phyloP scores from a whole-genome alignment of 2,113 vertebrate species.

The Erpornis zantholeuca region DNA sequence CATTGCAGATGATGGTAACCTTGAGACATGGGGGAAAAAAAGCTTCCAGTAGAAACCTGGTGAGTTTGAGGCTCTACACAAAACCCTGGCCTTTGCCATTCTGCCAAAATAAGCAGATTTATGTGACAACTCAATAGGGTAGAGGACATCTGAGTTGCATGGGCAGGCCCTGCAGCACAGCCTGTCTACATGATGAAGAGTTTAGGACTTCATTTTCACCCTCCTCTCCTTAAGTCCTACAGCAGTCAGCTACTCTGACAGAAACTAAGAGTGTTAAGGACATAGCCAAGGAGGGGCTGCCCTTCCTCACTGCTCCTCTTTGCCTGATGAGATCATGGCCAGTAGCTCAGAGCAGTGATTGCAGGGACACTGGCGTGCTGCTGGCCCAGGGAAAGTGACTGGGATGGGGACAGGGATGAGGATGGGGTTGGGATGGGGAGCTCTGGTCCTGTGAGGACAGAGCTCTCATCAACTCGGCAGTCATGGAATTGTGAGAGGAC shows the following conservation, averaged over 20 bases:
- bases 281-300: neutral
- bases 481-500: neutral
- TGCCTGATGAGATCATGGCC: neutral
- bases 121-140: neutral
- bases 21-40: neutral
- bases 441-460: neutral
- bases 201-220: neutral
- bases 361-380: neutral
- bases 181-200: accelerated
- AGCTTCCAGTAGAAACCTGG: neutral
- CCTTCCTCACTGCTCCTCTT: neutral
- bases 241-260: neutral
- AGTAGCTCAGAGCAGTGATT: neutral
- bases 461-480: neutral
- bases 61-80: neutral
- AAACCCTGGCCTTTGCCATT: neutral
- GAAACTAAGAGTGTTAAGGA: neutral
- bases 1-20: neutral
- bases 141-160: neutral
- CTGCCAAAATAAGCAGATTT: neutral
- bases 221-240: neutral
- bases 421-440: neutral
- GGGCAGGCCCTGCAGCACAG: neutral
- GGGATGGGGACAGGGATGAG: neutral
- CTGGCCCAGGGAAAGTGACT: accelerated